phyloP scores from a whole-genome alignment of 2,113 vertebrate species.

The Prietella phreatophila region DNA sequence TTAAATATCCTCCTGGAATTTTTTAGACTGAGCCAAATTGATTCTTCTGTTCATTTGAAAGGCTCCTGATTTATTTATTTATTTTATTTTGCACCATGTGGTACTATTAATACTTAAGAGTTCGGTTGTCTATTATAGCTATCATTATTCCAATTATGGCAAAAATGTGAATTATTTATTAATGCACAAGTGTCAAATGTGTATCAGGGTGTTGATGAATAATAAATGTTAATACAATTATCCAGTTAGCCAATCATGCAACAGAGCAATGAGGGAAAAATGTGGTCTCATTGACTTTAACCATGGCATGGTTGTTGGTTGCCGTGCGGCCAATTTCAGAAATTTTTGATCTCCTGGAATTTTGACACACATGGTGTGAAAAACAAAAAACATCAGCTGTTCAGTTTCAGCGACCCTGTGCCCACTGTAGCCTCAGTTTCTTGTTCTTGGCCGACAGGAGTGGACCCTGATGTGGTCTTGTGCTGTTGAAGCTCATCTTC shows the following conservation, averaged over 20 bases:
- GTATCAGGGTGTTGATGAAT: neutral
- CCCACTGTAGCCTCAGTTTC: neutral
- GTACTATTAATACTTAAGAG: neutral
- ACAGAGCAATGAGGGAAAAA: no score
- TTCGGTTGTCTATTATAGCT: neutral
- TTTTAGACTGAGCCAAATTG: neutral
- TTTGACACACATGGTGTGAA: neutral
- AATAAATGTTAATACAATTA: neutral
- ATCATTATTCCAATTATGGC: neutral
- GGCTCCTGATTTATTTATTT: neutral
- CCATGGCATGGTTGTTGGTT: no score
- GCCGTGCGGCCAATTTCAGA: neutral
- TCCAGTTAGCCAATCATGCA: neutral
- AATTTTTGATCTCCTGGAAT: no score
- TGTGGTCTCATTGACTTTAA: no score
- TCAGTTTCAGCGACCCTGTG: neutral
- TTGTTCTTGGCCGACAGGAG: no score
- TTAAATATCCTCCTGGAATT: neutral
- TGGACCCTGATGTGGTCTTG: no score
- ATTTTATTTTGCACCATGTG: neutral
- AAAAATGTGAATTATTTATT: neutral
- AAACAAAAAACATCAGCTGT: neutral
- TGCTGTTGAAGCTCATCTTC: no score
- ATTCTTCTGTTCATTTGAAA: neutral
- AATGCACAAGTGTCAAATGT: neutral